Base-by-base conservation (phyloP, 2,797 vertebrate genomes). In the Sebastes miniatus region DNA sequence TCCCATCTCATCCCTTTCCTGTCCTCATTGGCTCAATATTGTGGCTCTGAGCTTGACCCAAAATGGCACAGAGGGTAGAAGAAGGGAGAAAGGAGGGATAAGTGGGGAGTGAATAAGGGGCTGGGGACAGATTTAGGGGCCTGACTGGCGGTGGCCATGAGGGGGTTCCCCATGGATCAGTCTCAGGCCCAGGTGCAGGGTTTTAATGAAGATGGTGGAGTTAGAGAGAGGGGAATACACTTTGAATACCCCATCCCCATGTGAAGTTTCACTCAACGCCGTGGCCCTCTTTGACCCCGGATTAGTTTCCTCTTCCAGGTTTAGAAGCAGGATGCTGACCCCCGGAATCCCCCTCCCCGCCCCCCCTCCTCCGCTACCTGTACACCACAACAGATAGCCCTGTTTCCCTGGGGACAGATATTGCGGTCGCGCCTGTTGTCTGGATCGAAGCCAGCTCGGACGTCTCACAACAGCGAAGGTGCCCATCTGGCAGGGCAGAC, bases 271-370 rank as follows among this genome's bases (percentile, higher is more conserved):
- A 94, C 80, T 96, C 95, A 94, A 91, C 95, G 91, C 90, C 5
- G 11, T 79, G 88, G 91, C 93, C 93, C 89, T 91, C 84, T 89
- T 91, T 95, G 94, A 95, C 94, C 93, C 81, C 20, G 88, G 94
- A 95, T 95, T 94, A 95, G 93, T 92, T 94, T 94, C 93, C 93
- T 93, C 76, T 94, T 93, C 94, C 92, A 93, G 86, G 87, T 94
- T 95, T 94, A 91, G 88, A 90, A 87, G 89, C 91, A 92, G 93
- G 94, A 94, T 91, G 88, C 79, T 84, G 81, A 90, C 78, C 89
- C 69, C 65, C 16, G 1, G 29, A 59, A 18, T 32, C 59, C 27
- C 76, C 76, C 50, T n/a, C 62, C 74, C 69, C 34, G 1, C 24
- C 74, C 43, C 59, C 29, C 71, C 54, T 34, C 43, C 77, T 69